phyloP scores from a whole-genome alignment of 1,140 invertebrate species.

The Coenobita brevimanus region DNA sequence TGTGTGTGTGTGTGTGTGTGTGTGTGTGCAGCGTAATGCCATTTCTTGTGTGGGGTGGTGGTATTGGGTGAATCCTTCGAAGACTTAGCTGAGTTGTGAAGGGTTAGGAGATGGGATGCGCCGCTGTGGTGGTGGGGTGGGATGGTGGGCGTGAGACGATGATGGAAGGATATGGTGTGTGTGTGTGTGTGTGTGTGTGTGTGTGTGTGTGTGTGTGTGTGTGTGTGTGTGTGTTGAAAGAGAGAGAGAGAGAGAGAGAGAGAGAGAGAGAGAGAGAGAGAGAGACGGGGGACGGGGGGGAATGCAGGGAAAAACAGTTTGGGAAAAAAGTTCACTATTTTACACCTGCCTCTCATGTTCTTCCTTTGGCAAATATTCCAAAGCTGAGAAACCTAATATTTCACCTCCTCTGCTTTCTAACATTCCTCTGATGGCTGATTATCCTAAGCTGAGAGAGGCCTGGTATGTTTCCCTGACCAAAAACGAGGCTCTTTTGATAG shows the following conservation, averaged over 20 bases:
- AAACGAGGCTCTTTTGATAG: too few relatives aligned
- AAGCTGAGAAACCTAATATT: not conserved
- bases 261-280: not conserved
- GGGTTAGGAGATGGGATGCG: not conserved
- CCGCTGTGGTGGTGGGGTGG: not conserved
- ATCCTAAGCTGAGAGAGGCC: too few relatives aligned
- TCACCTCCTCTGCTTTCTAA: too few relatives aligned
- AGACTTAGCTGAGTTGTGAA: not conserved
- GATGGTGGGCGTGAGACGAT: not conserved
- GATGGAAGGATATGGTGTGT: not conserved
- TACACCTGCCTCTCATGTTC: too few relatives aligned
- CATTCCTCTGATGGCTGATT: too few relatives aligned
- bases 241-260: not conserved
- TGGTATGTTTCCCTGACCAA: too few relatives aligned
- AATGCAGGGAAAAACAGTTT: not conserved
- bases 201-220: not conserved
- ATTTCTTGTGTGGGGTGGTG: not conserved
- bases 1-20: not conserved
- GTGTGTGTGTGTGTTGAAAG: not conserved
- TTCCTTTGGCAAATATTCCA: not conserved
- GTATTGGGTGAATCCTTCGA: too few relatives aligned
- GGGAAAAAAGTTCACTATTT: not conserved
- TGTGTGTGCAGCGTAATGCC: not conserved
- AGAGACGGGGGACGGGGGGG: not conserved
- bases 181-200: constrained; percentile 8